phyloP scores from a whole-genome alignment of 2,113 vertebrate species.

The Noturus placidus region DNA sequence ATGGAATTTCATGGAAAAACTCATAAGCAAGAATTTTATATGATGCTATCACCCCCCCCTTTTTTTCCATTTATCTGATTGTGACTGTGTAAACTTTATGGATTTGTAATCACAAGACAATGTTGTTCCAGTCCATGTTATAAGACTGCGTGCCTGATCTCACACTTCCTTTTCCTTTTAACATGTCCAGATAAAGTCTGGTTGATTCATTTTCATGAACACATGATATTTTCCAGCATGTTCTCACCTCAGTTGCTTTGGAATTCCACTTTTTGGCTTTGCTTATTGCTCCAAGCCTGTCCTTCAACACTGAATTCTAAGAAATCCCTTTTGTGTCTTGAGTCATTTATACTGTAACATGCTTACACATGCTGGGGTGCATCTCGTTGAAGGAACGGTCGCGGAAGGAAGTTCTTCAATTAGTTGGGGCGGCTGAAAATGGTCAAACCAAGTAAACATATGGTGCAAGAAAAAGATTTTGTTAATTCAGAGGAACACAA shows the following conservation, averaged over 20 bases:
- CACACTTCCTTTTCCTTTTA: constrained; percentile 34
- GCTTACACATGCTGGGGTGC: neutral
- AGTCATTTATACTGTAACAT: neutral
- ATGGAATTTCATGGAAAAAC: constrained; percentile 11
- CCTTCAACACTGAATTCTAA: neutral
- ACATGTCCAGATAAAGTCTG: neutral
- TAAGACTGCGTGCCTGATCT: constrained; percentile 2
- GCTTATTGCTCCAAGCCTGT: neutral
- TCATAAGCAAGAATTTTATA: constrained; percentile 6
- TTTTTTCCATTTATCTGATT: constrained; percentile 14
- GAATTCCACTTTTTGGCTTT: neutral
- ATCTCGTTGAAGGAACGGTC: neutral
- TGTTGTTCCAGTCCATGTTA: neutral
- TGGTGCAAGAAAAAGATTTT: neutral
- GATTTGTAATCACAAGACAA: constrained; percentile 16
- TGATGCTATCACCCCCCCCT: neutral
- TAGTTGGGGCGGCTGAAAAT: neutral
- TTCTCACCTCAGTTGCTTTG: neutral
- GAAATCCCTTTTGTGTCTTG: neutral
- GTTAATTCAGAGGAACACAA: neutral
- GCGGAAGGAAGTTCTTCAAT: neutral
- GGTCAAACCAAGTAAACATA: neutral
- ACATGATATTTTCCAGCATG: neutral
- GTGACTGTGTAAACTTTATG: constrained; percentile 14
- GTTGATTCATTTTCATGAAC: constrained; percentile 1